These are phyloP conservation scores for Diadophis punctatus DNA, from an alignment of 2,113 vertebrate genomes.

Conservation along the genomic window DNA sequence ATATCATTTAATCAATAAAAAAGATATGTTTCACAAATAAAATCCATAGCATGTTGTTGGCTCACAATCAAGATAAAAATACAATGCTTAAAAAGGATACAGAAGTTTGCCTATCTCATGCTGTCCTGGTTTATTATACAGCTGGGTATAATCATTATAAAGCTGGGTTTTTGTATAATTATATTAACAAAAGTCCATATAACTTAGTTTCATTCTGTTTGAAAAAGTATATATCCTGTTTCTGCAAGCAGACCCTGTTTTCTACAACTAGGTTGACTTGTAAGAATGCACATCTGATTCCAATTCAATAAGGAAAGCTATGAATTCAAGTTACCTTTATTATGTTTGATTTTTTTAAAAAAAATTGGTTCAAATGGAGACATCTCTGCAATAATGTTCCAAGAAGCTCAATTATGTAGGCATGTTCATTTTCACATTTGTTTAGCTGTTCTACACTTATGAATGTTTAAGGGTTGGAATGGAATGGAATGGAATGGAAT, in stretches of 20 bases:
- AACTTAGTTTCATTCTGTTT: neutral
- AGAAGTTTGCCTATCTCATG: neutral
- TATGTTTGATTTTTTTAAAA: neutral
- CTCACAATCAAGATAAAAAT: neutral
- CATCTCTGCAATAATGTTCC: neutral
- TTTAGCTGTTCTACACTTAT: neutral
- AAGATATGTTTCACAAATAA: neutral
- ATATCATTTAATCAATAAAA: neutral
- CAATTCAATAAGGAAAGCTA: neutral
- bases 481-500: no score
- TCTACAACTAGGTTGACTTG: neutral
- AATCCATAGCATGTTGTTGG: neutral
- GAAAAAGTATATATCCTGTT: neutral
- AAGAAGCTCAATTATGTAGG: neutral
- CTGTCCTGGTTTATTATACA: no score
- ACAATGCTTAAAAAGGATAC: neutral
- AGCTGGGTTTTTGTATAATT: neutral
- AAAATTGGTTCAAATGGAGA: neutral
- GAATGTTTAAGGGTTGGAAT: neutral
- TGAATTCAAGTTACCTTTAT: neutral
- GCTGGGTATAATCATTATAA: no score
- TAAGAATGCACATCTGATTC: neutral
- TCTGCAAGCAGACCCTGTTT: neutral
- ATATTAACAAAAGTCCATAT: neutral
- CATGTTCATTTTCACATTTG: neutral